These are phyloP conservation scores for Tetragonula carbonaria DNA, from an alignment of 2,888 invertebrate genomes.

Conservation along the genomic window DNA sequence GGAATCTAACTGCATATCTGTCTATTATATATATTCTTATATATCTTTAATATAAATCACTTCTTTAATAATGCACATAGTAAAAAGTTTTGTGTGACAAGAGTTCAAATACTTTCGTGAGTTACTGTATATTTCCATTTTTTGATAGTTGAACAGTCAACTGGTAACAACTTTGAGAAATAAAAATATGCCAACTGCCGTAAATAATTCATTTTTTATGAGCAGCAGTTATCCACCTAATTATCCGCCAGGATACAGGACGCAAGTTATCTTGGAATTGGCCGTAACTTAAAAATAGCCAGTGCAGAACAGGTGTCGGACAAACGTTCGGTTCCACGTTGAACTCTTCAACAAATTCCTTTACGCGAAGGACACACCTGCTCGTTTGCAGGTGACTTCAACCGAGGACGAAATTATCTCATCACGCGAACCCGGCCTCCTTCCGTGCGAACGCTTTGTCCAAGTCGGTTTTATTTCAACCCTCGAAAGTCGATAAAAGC, in stretches of 20 bases:
- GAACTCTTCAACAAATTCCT: constrained; percentile 39
- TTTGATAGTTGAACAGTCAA: background rate
- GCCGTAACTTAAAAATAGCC: constrained; percentile 39
- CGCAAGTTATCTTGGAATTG: background rate
- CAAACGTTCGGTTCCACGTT: constrained; percentile 11
- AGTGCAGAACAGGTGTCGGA: constrained; percentile 31
- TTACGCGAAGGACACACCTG: constrained; percentile 50
- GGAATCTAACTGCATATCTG: too few relatives aligned
- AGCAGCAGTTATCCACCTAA: constrained; percentile 11
- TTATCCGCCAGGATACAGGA: background rate
- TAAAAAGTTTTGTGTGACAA: too few relatives aligned
- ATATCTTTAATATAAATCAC: too few relatives aligned
- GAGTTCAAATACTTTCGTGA: too few relatives aligned
- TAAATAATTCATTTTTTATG: background rate
- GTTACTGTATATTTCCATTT: too few relatives aligned
- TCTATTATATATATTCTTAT: too few relatives aligned
- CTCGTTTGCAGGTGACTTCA: constrained; percentile 46
- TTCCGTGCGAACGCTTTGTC: background rate
- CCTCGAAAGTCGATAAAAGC: background rate
- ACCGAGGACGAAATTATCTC: constrained; percentile 40
- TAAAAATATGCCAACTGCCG: background rate
- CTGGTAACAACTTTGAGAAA: background rate
- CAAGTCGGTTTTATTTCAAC: background rate
- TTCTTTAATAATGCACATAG: too few relatives aligned
- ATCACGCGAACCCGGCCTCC: constrained; percentile 3